A percentile compares a stretch with the other conserved stretches of the same genome.
Evolutionary conservation across 2,888 invertebrate species (phyloP).

Genomic region (Kryphioiulus occultus): DNA sequence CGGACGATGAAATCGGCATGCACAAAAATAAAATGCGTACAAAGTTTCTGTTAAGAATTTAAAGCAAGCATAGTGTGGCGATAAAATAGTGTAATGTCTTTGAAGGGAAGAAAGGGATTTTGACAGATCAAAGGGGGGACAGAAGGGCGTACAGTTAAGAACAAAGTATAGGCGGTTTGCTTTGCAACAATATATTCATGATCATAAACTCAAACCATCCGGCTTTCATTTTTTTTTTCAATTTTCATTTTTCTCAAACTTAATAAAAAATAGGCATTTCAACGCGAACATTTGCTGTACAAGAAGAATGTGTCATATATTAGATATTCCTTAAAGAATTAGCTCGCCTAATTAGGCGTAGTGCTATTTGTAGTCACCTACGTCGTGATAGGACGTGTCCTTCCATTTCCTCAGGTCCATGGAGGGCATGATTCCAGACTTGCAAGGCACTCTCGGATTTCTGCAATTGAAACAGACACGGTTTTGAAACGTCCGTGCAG

Average conservation of each 20-base stretch:
- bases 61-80: too few relatives aligned
- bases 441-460: slow-evolving; percentile 63
- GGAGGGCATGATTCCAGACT: slow-evolving; percentile 59
- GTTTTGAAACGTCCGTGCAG: not conserved
- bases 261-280: not conserved
- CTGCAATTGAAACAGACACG: slow-evolving; percentile 58
- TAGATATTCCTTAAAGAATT: slow-evolving; percentile 26
- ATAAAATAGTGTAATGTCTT: too few relatives aligned
- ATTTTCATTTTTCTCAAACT: slow-evolving; percentile 16
- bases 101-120: not conserved
- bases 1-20: too few relatives aligned
- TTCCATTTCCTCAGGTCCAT: slow-evolving; percentile 61
- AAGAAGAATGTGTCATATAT: slow-evolving; percentile 11
- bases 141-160: not conserved
- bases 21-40: too few relatives aligned
- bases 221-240: not conserved
- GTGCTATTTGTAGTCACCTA: slow-evolving; percentile 51
- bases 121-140: not conserved
- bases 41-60: too few relatives aligned
- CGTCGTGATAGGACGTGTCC: slow-evolving; percentile 56
- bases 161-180: not conserved
- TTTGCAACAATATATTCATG: slow-evolving; percentile 25
- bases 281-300: not conserved
- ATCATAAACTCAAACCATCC: not conserved
- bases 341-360: slow-evolving; percentile 21